These are phyloP conservation scores for Drosophila orena DNA, from an alignment of 1,140 invertebrate genomes.

Conservation along the genomic window DNA sequence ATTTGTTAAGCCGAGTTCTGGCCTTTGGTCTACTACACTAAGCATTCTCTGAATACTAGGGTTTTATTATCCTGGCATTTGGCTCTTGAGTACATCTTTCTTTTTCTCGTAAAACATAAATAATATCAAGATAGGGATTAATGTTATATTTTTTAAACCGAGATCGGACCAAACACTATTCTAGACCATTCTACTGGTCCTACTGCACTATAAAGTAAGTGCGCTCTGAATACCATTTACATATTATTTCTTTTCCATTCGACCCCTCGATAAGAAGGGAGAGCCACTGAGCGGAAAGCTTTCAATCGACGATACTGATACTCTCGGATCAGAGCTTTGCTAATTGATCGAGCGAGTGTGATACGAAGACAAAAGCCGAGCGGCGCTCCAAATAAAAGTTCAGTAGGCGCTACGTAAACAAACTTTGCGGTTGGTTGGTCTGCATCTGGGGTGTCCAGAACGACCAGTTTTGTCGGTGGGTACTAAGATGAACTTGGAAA, in stretches of 20 bases:
- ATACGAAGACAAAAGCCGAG: conserved; percentile 40
- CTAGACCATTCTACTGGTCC: too few species aligned
- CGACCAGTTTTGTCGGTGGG: conserved; percentile 46
- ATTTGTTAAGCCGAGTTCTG: too few species aligned
- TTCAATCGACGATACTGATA: conserved; percentile 8
- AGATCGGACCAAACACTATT: too few species aligned
- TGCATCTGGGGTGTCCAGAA: conserved; percentile 11
- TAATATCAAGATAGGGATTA: too few species aligned
- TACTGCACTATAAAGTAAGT: neutral
- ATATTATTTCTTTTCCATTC: conserved; percentile 1
- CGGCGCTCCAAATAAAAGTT: conserved; percentile 40
- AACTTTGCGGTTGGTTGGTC: conserved; percentile 36
- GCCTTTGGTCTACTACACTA: too few species aligned
- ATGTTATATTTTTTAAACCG: too few species aligned
- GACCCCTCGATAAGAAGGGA: conserved; percentile 22
- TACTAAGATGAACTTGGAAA: conserved; percentile 29
- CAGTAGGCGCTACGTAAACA: conserved; percentile 49
- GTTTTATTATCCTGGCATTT: too few species aligned
- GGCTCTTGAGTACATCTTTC: too few species aligned
- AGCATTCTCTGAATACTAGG: too few species aligned
- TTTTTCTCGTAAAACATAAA: too few species aligned
- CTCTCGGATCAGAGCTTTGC: conserved; percentile 49
- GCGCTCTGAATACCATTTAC: conserved; percentile 2
- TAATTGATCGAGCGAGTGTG: conserved; percentile 41
- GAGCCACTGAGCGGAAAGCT: conserved; percentile 20